A percentile compares a stretch with the other conserved stretches of the same genome.
phyloP scores from a whole-genome alignment of 2,797 vertebrate genomes.

The Onychomys torridus region DNA sequence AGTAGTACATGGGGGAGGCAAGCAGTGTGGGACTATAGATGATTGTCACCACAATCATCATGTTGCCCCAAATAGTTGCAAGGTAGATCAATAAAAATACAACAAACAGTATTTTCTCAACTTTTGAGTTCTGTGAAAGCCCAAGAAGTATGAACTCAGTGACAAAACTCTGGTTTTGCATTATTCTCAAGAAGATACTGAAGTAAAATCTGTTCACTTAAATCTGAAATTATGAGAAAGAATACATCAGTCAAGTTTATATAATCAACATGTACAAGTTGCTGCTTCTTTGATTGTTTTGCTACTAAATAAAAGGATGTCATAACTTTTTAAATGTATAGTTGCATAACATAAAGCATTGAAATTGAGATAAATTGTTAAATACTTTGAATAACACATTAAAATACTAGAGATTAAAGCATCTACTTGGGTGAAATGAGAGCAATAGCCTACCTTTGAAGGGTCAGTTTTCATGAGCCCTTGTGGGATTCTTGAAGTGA shows the following conservation, averaged over 20 bases:
- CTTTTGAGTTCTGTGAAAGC: background rate
- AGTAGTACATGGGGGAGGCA: constrained; percentile 74
- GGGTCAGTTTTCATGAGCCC: background rate
- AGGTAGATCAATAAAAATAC: constrained; percentile 50
- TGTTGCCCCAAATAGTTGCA: background rate
- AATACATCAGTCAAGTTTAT: background rate
- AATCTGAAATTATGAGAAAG: background rate
- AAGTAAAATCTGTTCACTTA: background rate
- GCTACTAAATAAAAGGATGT: background rate
- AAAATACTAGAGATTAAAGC: background rate
- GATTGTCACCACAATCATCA: constrained; percentile 46
- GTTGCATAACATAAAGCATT: background rate
- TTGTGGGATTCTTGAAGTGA: no score
- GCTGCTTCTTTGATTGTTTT: background rate
- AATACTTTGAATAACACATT: background rate
- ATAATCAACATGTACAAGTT: background rate
- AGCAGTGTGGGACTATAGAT: constrained; percentile 19
- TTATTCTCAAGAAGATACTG: background rate
- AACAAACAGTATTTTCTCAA: background rate
- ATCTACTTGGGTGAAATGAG: background rate
- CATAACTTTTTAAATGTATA: background rate
- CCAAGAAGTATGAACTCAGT: background rate
- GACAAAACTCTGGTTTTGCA: background rate
- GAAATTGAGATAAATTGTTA: background rate
- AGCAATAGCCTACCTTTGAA: background rate